Conservation (phyloP, 2,888 invertebrate genomes). For the Andrena marginata region DNA sequence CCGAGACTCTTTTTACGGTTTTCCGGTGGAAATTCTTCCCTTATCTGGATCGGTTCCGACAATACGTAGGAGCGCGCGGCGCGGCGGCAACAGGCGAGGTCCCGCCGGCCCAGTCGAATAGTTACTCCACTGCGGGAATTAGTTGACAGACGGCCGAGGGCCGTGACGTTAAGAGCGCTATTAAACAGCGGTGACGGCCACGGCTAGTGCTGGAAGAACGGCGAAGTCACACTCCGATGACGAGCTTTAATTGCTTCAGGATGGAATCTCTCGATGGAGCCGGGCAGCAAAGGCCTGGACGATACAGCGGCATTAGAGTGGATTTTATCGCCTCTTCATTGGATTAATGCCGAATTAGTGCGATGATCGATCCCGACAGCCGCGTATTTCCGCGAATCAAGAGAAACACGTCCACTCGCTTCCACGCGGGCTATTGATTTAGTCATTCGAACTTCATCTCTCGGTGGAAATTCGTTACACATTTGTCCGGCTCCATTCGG, state of each 20-base stretch:
- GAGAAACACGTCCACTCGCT: not conserved
- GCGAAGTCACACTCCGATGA: constrained; percentile 63
- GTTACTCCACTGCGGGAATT: constrained; percentile 58
- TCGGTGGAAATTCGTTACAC: too few relatives aligned
- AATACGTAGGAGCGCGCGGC: not conserved
- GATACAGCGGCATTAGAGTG: constrained; percentile 63
- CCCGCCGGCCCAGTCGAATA: constrained; percentile 41
- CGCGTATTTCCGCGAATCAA: constrained; percentile 11
- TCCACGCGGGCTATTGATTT: not conserved
- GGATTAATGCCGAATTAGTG: constrained; percentile 60
- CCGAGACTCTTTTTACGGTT: constrained; percentile 13
- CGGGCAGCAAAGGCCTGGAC: constrained; percentile 35
- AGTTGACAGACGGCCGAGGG: constrained; percentile 35
- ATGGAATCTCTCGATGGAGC: constrained; percentile 63
- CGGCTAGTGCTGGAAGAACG: constrained; percentile 32
- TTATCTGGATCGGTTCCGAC: not conserved
- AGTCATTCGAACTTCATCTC: too few relatives aligned
- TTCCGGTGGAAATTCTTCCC: not conserved
- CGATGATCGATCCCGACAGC: constrained; percentile 8
- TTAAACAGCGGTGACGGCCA: constrained; percentile 41
- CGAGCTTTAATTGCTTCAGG: constrained; percentile 67
- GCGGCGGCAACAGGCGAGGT: constrained; percentile 29
- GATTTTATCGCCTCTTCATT: constrained; percentile 64
- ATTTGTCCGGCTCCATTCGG: too few relatives aligned
- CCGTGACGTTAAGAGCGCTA: constrained; percentile 51